phyloP scores from a whole-genome alignment of 1,140 invertebrate species.

The Aphis craccivora region DNA sequence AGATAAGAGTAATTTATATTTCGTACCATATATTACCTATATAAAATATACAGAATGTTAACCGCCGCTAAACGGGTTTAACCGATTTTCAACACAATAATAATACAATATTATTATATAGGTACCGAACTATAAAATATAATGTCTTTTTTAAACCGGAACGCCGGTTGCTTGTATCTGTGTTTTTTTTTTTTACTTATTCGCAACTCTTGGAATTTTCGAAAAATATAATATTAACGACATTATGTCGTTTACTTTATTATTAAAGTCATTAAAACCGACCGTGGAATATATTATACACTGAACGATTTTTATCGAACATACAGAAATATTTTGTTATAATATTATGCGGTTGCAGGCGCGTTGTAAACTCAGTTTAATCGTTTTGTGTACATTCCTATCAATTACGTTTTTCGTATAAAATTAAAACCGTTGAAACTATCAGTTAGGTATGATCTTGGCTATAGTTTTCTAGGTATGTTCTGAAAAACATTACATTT shows the following conservation, averaged over 20 bases:
- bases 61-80: background rate
- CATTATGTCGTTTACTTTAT: background rate
- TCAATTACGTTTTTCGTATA: background rate
- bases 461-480: background rate
- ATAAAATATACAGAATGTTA: background rate
- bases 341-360: too few relatives aligned
- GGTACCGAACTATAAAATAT: background rate
- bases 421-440: background rate
- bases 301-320: background rate
- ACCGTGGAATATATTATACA: background rate
- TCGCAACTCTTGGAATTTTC: background rate
- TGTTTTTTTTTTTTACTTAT: background rate
- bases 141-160: background rate
- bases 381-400: background rate
- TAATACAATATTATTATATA: background rate
- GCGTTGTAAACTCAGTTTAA: background rate
- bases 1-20: slow-evolving; percentile 16
- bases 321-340: background rate
- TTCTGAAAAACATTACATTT: background rate
- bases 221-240: background rate
- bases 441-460: background rate
- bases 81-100: background rate
- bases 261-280: background rate
- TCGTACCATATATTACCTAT: background rate
- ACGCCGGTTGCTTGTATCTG: background rate